Conservation (phyloP, 37 sponge, comb jelly and placozoan genomes). For the Beroe forskalii region DNA sequence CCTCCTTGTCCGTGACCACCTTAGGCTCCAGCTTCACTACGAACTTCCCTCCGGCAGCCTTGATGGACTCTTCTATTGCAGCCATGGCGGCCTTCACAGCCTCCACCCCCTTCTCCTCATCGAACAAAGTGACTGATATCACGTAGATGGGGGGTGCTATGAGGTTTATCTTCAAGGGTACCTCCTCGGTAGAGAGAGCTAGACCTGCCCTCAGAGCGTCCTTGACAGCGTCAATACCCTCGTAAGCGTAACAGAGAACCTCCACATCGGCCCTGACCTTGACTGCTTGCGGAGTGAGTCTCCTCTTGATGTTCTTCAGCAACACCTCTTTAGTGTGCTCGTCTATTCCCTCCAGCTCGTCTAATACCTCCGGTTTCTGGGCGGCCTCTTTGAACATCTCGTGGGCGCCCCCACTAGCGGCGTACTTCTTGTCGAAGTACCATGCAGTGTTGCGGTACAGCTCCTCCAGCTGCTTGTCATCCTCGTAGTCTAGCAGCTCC, state of each 20-base stretch:
- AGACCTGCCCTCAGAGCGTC: slow-evolving; percentile 82
- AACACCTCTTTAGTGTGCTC: slow-evolving; percentile 73
- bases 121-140: slow-evolving; percentile 85
- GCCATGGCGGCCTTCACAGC: slow-evolving; percentile 79
- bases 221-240: slow-evolving; percentile 98
- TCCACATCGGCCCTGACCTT: slow-evolving; percentile 94
- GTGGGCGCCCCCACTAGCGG: slow-evolving; percentile 77
- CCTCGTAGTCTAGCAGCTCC: slow-evolving; percentile 75
- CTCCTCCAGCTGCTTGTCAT: slow-evolving; percentile 87
- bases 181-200: slow-evolving; percentile 75
- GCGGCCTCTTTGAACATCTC: slow-evolving; percentile 93
- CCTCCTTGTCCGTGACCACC: slow-evolving; percentile 92
- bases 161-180: slow-evolving; percentile 90
- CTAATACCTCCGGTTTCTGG: slow-evolving; percentile 66
- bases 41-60: slow-evolving; percentile 86
- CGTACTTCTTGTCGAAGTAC: slow-evolving; percentile 82
- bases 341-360: slow-evolving; percentile 58
- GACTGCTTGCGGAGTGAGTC: slow-evolving; percentile 93
- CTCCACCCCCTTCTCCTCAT: slow-evolving; percentile 88
- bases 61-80: slow-evolving; percentile 84
- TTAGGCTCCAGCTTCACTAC: slow-evolving; percentile 90
- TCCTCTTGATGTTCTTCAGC: slow-evolving; percentile 81
- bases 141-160: slow-evolving; percentile 98
- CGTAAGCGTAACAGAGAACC: slow-evolving; percentile 94
- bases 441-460: slow-evolving; percentile 92